phyloP scores from a whole-genome alignment of 1,140 invertebrate species.

The Aphaenogaster ashmeadi region DNA sequence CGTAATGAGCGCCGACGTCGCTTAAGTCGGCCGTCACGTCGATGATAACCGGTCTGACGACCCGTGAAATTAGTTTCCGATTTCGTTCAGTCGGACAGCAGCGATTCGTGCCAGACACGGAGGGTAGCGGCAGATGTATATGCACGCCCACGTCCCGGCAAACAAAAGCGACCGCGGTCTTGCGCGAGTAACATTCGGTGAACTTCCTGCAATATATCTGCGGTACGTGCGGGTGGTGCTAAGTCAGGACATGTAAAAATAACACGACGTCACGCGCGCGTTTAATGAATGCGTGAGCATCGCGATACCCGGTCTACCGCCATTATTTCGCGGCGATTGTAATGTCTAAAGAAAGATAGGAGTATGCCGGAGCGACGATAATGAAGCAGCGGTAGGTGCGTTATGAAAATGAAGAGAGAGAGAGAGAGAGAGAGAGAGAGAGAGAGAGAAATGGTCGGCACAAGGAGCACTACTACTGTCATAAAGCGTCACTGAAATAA shows the following conservation, averaged over 20 bases:
- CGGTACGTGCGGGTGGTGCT: constrained; percentile 23
- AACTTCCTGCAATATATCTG: constrained; percentile 55
- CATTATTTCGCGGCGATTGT: constrained; percentile 24
- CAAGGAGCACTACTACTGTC: background rate
- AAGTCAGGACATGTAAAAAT: constrained; percentile 42
- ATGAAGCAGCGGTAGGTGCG: background rate
- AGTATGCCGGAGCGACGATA: background rate
- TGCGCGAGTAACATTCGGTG: constrained; percentile 12
- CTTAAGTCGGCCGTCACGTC: constrained; percentile 42
- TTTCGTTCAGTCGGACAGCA: constrained; percentile 26
- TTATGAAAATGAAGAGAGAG: background rate
- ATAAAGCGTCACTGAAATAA: background rate
- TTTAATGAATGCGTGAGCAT: constrained; percentile 37
- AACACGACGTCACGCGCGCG: constrained; percentile 17
- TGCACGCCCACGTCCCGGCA: background rate
- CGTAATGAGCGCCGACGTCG: constrained; percentile 31
- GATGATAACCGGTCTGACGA: constrained; percentile 52
- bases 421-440: background rate
- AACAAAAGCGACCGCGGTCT: constrained; percentile 41
- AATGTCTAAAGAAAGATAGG: background rate
- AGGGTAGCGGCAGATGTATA: background rate
- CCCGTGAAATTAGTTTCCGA: constrained; percentile 60
- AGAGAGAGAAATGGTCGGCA: background rate
- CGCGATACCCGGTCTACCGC: background rate
- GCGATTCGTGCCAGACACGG: background rate